A percentile compares a stretch with the other conserved stretches of the same genome.
phyloP scores from a whole-genome alignment of 2,113 vertebrate species.

The Myotis yumanensis region DNA sequence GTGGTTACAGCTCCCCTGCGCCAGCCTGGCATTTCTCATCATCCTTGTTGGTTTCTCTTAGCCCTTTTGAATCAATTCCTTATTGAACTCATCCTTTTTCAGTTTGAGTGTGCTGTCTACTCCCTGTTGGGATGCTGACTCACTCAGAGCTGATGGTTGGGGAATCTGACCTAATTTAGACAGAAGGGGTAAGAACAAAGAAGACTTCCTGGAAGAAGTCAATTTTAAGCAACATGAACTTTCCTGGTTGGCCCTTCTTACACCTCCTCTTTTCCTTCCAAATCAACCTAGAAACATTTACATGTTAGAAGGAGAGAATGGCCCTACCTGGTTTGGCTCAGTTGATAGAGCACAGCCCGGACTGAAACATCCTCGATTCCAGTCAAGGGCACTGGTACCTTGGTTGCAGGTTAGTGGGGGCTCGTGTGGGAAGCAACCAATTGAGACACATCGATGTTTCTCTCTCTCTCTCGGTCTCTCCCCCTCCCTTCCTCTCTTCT shows the following conservation, averaged over 20 bases:
- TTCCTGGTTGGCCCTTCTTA: no score
- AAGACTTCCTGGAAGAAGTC: neutral
- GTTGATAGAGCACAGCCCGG: no score
- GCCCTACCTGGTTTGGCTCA: no score
- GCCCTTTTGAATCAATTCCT: neutral
- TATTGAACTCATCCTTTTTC: neutral
- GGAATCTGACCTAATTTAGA: neutral
- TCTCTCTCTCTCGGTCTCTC: no score
- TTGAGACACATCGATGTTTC: no score
- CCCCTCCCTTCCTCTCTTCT: no score
- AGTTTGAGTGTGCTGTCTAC: neutral
- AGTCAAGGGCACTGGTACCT: no score
- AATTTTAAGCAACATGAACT: neutral
- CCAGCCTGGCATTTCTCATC: neutral
- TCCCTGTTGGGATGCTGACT: neutral
- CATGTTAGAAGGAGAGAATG: neutral
- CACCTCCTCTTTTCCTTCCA: neutral
- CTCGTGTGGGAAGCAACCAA: no score
- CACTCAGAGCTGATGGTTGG: neutral
- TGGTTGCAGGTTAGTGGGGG: no score
- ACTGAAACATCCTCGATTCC: no score
- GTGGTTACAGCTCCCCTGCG: neutral
- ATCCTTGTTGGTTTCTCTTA: neutral
- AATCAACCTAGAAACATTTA: neutral
- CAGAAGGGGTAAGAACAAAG: neutral